Evolutionary conservation across 2,797 vertebrate genomes (phyloP).

Genomic region (Crax fasciolata): DNA sequence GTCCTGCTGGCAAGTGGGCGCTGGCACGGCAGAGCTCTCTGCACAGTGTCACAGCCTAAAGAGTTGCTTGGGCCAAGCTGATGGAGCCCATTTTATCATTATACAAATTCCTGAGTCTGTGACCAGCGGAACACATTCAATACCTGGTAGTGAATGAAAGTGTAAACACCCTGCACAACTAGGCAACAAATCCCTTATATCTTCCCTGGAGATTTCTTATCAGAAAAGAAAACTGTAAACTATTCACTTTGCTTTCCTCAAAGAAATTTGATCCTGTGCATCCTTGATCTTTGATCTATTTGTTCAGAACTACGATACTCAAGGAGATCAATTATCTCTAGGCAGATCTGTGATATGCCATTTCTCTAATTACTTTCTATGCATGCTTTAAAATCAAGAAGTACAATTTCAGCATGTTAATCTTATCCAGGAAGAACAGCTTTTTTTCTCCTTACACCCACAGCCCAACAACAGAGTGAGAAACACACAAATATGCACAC

Average conservation of each 20-base stretch:
- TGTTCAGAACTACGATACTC: neutral
- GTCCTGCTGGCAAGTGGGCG: rapidly evolving
- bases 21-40: neutral
- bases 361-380: neutral
- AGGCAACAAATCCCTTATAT: neutral
- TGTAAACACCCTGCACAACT: neutral
- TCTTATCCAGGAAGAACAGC: neutral
- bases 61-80: neutral
- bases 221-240: neutral
- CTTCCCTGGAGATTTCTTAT: neutral
- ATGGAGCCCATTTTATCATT: neutral
- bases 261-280: neutral
- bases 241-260: neutral
- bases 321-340: neutral
- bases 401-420: neutral
- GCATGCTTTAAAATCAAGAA: neutral
- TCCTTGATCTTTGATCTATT: neutral
- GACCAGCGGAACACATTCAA: neutral
- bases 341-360: neutral
- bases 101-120: neutral
- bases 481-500: neutral
- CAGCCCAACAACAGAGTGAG: neutral
- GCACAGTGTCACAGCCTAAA: neutral
- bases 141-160: neutral
- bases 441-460: neutral